These are phyloP conservation scores for Rhodophaea formosa DNA, from an alignment of 2,888 invertebrate species.

Conservation along the genomic window DNA sequence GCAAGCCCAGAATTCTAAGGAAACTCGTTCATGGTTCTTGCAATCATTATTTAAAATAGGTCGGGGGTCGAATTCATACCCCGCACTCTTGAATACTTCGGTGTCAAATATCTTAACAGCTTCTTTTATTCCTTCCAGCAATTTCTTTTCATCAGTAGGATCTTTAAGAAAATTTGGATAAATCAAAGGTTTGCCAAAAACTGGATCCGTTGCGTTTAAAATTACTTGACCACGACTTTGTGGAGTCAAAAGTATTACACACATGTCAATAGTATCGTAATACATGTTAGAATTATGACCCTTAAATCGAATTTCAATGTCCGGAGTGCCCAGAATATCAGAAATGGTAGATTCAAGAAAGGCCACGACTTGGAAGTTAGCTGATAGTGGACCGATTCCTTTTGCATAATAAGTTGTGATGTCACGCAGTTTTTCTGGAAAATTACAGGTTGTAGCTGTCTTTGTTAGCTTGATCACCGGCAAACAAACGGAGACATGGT, in stretches of 20 bases:
- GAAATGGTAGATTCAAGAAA: constrained; percentile 65
- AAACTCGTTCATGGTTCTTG: constrained; percentile 60
- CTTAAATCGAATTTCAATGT: constrained; percentile 69
- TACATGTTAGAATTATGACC: constrained; percentile 76
- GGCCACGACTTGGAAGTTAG: constrained; percentile 71
- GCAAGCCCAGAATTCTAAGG: constrained; percentile 70
- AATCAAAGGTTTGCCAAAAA: constrained; percentile 64
- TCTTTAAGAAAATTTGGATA: constrained; percentile 72
- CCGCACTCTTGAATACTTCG: constrained; percentile 64
- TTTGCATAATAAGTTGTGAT: constrained; percentile 66
- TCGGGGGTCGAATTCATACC: constrained; percentile 65
- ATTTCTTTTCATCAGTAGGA: constrained; percentile 57
- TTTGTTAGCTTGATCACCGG: constrained; percentile 65
- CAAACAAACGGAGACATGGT: constrained; percentile 69
- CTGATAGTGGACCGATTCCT: constrained; percentile 66
- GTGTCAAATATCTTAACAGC: constrained; percentile 70
- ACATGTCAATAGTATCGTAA: constrained; percentile 69
- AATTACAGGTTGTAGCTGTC: constrained; percentile 58
- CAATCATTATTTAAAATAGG: constrained; percentile 67
- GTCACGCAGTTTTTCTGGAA: constrained; percentile 66
- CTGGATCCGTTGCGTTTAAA: constrained; percentile 61
- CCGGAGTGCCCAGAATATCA: constrained; percentile 64
- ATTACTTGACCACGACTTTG: constrained; percentile 69
- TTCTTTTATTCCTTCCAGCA: constrained; percentile 68
- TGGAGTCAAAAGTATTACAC: constrained; percentile 66